Evolutionary conservation across 2,888 invertebrate species (phyloP), one percentile per base, ranked within the genome.

Genomic region (Thumatha senex): DNA sequence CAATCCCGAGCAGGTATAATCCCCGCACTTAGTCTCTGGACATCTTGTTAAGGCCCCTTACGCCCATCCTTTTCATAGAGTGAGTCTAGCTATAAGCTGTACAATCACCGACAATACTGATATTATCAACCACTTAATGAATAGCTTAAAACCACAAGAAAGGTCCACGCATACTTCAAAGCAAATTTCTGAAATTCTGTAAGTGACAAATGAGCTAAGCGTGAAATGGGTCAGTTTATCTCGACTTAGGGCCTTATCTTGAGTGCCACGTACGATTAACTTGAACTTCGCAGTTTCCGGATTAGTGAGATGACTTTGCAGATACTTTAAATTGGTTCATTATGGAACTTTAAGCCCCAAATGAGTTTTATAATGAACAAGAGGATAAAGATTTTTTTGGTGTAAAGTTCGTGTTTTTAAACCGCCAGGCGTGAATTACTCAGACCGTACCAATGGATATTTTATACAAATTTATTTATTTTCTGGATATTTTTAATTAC

Each of bases 291-390:
- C 36, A 39, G 42, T 38, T 42, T 48, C 48, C 39, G 45, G 46
- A 51, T 55, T 48, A 51, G 48, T 51, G 35, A 42, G 41, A 51
- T 51, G 45, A 55, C 48, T 55, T 46, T 40, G 51, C 48, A 48
- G 40, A 46, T 46, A 48, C 51, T 55, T 51, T 43, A 46, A 55
- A 51, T 55, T 55, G 41, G 54, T 51, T 55, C 51, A 51, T 55
- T 55, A 55, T 45, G 31, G 34, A 51, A 55, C 48, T 55, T 54
- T 38, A 39, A 42, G 45, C 13, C 45, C 45, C 44, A 42, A 51
- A 55, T 51, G 51, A 55, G 51, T 51, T 55, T 55, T 51, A 48
- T 55, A 55, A 55, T 55, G 41, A 55, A 48, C 15, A 41, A 45
- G 35, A 40, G 49, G 24, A 44, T 29, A 33, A 49, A 13, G 40